Percentiles rank a stretch among this genome's conserved stretches.
phyloP scores from a whole-genome alignment of 1,140 invertebrate genomes.

The Palaemon carinicauda region DNA sequence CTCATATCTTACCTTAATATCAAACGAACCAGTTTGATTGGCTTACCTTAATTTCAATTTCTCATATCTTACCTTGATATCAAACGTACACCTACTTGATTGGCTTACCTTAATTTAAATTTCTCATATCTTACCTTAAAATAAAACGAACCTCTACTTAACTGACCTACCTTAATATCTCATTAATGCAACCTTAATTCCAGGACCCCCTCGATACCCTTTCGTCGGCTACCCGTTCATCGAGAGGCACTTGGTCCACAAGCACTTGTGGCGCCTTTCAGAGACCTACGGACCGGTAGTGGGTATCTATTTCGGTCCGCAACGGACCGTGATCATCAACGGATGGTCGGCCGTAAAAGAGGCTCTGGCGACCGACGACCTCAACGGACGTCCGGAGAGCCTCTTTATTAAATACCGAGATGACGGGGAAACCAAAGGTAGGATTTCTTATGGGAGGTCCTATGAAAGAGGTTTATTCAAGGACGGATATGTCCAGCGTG shows the following conservation, averaged over 20 bases:
- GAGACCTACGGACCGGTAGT: background rate
- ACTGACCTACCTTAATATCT: background rate
- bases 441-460: no score
- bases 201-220: background rate
- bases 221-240: background rate
- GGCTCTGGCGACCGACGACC: background rate
- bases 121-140: no score
- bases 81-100: no score
- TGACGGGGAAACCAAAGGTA: no score
- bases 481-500: no score
- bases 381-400: background rate
- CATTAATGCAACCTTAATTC: background rate
- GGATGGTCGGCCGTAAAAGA: background rate
- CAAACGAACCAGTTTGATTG: no score
- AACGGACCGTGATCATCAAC: background rate
- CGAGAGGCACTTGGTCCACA: background rate
- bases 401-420: background rate
- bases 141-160: no score
- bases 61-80: no score
- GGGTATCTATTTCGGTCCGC: background rate
- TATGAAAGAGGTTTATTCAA: no score
- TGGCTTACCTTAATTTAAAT: no score
- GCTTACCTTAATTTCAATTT: no score
- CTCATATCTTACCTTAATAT: no score
- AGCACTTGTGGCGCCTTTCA: background rate